Conservation (phyloP, 2,888 invertebrate genomes). For the Drosophila neotestacea region DNA sequence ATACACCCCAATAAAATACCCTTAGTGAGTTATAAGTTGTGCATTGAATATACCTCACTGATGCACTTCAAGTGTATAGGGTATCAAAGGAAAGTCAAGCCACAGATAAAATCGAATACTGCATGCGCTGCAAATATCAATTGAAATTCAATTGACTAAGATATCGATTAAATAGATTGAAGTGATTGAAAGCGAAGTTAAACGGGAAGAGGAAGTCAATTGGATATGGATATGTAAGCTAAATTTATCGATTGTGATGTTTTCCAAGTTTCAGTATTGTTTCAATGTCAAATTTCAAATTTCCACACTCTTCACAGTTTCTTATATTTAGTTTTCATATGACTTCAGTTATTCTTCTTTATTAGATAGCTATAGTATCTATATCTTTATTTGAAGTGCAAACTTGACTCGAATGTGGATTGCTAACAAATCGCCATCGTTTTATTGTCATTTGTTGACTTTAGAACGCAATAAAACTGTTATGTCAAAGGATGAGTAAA, state of each 20-base stretch:
- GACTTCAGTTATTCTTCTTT: background rate
- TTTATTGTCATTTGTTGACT: slow-evolving; percentile 62
- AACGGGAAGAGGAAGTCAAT: slow-evolving; percentile 9
- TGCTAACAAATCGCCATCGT: slow-evolving; percentile 16
- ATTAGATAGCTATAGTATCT: background rate
- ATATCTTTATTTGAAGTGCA: slow-evolving; percentile 5
- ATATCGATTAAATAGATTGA: background rate
- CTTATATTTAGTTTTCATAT: background rate
- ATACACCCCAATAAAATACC: no score
- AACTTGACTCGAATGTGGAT: slow-evolving; percentile 2
- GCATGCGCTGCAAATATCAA: slow-evolving; percentile 19
- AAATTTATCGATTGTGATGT: background rate
- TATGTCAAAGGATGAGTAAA: slow-evolving; percentile 61
- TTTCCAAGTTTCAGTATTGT: no score
- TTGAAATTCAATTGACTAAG: slow-evolving; percentile 12
- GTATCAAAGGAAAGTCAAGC: background rate
- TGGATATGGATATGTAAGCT: background rate
- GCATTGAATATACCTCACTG: background rate
- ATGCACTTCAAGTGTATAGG: background rate
- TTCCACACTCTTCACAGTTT: background rate
- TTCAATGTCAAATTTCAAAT: background rate
- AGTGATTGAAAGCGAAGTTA: background rate
- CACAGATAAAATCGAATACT: slow-evolving; percentile 15
- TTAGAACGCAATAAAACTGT: slow-evolving; percentile 66
- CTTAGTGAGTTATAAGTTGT: no score